Conservation (phyloP, 2,113 vertebrate genomes). For the Strigops habroptila region DNA sequence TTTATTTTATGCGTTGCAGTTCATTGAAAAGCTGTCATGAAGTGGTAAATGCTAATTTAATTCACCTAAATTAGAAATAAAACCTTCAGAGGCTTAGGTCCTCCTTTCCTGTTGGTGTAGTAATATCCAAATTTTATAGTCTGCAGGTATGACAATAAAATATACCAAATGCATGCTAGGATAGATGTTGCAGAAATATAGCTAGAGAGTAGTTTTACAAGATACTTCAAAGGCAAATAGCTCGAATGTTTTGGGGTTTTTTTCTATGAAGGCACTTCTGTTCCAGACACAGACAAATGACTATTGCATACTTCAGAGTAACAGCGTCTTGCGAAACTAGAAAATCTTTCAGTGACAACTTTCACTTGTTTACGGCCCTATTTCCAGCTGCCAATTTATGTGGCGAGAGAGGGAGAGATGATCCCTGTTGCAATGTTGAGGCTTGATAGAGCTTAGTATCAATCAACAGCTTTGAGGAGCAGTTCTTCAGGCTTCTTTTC, state of each 20-base stretch:
- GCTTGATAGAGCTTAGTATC: neutral
- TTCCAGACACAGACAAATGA: neutral
- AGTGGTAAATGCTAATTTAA: neutral
- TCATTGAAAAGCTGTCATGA: neutral
- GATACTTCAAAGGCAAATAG: neutral
- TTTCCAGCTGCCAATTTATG: neutral
- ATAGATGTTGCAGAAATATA: neutral
- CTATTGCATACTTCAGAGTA: fast-evolving
- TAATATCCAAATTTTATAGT: neutral
- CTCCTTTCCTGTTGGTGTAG: neutral
- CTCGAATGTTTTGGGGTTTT: neutral
- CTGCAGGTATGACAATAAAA: neutral
- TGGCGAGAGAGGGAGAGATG: neutral
- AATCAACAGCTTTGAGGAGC: neutral
- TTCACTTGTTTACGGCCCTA: neutral
- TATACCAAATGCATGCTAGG: neutral
- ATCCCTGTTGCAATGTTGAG: neutral
- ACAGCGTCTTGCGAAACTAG: neutral
- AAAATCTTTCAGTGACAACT: neutral
- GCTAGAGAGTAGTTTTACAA: neutral
- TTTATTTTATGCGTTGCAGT: neutral
- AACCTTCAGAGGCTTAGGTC: neutral
- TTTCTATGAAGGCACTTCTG: neutral
- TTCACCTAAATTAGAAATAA: neutral
- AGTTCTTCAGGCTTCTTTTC: neutral